Evolutionary conservation across 2,797 vertebrate genomes (phyloP), one percentile per base, ranked within the genome.

Genomic region (Salarias fasciatus): DNA sequence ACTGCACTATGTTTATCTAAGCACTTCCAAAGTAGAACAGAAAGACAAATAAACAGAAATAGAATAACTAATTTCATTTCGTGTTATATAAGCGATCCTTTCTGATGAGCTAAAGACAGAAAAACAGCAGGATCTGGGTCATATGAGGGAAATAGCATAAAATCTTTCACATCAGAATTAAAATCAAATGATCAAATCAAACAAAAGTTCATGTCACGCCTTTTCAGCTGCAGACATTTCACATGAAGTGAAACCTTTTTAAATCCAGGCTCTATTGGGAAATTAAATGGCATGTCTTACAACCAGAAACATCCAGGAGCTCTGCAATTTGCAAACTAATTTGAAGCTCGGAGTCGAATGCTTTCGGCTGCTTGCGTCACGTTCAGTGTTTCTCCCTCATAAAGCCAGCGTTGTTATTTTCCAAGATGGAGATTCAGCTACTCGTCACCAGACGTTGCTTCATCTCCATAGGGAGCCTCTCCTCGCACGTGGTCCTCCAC

Each of bases 281-380:
- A 49, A 75, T 71, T 46, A 69, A 79, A 57, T 28, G 52, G 62
- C 48, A 29, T 36, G 57, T 73, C 50, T 69, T 15, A 44, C 50
- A 59, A 59, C 12, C 53, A 56, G 31, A 70, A 71, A 71, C 56
- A 60, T 53, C 40, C 70, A 57, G 8, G 5, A 69, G 44, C 60
- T 54, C 60, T 44, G 45, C 59, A 62, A 53, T 77, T 80, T 79
- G 48, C 24, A 24, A 79, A 56, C 58, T 69, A 82, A 78, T 78
- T 69, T 50, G 44, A 69, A 64, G 67, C 74, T 56, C 62, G 12
- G 53, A 63, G 53, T 54, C 57, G 56, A 70, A 73, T 14, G 50
- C 28, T 40, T 66, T 70, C 2, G 0, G 53, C 52, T 45, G 61
- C 54, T 42, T 3, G n/a, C 12, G 30, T 45, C 54, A 5, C 29